A percentile compares a stretch with the other conserved stretches of the same genome.
Evolutionary conservation across 2,797 vertebrate genomes (phyloP).

Genomic region (Tapera naevia): DNA sequence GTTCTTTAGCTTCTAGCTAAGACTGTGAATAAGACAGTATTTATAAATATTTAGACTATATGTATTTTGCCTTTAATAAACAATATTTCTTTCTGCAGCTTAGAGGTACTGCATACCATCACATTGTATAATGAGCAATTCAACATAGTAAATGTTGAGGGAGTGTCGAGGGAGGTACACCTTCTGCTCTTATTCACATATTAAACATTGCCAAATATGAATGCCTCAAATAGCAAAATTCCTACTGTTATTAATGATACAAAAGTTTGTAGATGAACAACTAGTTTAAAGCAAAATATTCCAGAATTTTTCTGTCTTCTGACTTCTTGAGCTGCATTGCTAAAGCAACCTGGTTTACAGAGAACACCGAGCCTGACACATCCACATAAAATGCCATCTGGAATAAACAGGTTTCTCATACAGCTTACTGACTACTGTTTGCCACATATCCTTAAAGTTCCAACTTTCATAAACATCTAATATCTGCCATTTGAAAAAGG

Average conservation of each 20-base stretch:
- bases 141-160: background rate
- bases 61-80: conserved; percentile 1
- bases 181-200: background rate
- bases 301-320: background rate
- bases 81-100: background rate
- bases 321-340: rapidly evolving
- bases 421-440: background rate
- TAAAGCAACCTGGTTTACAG: background rate
- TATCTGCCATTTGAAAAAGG: background rate
- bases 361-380: background rate
- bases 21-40: background rate
- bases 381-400: background rate
- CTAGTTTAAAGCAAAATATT: background rate
- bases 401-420: background rate
- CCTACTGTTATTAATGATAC: background rate
- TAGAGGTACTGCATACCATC: background rate
- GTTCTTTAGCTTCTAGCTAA: conserved; percentile 1
- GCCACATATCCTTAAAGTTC: background rate
- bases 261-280: background rate
- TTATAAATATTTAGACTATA: background rate
- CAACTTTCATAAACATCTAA: background rate
- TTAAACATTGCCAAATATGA: background rate
- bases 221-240: background rate
- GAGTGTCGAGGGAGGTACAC: background rate
- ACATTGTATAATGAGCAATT: background rate